A percentile compares a stretch with the other conserved stretches of the same genome.
Conservation (phyloP, 2,888 invertebrate genomes). For the Keiferia lycopersicella region DNA sequence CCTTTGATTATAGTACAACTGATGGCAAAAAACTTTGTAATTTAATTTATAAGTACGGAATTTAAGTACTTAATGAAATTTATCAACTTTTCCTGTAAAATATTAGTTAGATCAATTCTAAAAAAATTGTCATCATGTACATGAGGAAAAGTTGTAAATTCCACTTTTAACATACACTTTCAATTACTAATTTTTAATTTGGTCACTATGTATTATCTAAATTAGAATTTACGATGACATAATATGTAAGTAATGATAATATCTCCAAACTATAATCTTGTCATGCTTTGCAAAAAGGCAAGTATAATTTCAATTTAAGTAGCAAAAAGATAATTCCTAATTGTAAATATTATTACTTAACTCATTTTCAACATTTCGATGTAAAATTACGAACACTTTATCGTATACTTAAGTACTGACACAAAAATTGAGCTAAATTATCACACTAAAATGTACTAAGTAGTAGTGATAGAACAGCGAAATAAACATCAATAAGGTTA, state of each 20-base stretch:
- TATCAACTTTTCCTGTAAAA: too few species aligned
- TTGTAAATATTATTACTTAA: constrained; percentile 30
- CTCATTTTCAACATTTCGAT: constrained; percentile 42
- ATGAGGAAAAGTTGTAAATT: too few species aligned
- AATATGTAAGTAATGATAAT: background rate
- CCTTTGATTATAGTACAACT: too few species aligned
- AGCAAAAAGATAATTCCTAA: constrained; percentile 27
- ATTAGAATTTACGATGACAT: background rate
- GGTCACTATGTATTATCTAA: background rate
- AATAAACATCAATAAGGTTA: constrained; percentile 45
- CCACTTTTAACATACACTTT: too few species aligned
- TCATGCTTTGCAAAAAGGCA: constrained; percentile 16
- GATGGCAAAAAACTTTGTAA: too few species aligned
- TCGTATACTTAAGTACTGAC: constrained; percentile 63
- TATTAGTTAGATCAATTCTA: too few species aligned
- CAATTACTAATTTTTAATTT: too few species aligned
- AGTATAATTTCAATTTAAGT: constrained; percentile 14
- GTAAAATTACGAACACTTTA: constrained; percentile 51
- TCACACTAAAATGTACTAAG: constrained; percentile 64
- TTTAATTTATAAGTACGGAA: too few species aligned
- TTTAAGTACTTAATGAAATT: too few species aligned
- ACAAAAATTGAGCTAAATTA: constrained; percentile 71
- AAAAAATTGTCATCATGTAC: too few species aligned
- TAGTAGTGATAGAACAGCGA: constrained; percentile 58
- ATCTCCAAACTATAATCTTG: constrained; percentile 5